Base-by-base conservation (phyloP, 2,113 vertebrate genomes). In the Symphodus melops region DNA sequence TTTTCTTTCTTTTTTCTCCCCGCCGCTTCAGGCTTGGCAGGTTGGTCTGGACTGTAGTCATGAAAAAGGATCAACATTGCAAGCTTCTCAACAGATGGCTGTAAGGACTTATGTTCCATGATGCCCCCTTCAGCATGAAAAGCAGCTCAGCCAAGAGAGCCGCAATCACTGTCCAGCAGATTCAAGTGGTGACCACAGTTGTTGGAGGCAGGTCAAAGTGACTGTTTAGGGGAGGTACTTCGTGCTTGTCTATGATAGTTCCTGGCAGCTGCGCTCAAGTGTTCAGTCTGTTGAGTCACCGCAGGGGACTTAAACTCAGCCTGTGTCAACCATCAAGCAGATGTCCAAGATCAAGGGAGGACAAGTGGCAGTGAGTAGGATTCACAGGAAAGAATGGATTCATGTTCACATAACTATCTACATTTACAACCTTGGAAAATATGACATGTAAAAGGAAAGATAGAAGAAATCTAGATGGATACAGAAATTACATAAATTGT, bases 121-220 rank as follows among this genome's bases (percentile, higher is more conserved):
- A 72, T 70, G 67, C 72, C 78, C 76, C 85, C 78, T 83, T 77
- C 72, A 87, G 86, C 87, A 59, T 36, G 76, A 81, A 83, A 41
- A 72, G 16, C 55, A 1, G 75, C 78, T 77, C 72, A 42, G 81
- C 74, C 83, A 72, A 82, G 61, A 80, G 75, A 67, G 68, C 53
- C 36, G 5, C 65, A 13, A 54, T 68, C 8, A 23, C 83, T 60
- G 81, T 82, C 88, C 89, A 82, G 75, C 85, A 66, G 53, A 77
- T 77, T 81, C 59, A 65, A 86, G 72, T 78, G 67, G 69, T 46
- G 78, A 74, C 79, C 67, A 44, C 42, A 36, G 63, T 67, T 58
- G 59, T 75, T 84, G 86, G 71, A 89, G 58, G 69, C 76, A 49
- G 83, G 87, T 91, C 83, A 87, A 78, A 85, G 81, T 75, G 55